Percentiles rank a stretch among this genome's conserved stretches.
These are phyloP conservation scores for Blastomussa wellsi DNA, from an alignment of 92 coral and sea anemone genomes.

Conservation along the genomic window DNA sequence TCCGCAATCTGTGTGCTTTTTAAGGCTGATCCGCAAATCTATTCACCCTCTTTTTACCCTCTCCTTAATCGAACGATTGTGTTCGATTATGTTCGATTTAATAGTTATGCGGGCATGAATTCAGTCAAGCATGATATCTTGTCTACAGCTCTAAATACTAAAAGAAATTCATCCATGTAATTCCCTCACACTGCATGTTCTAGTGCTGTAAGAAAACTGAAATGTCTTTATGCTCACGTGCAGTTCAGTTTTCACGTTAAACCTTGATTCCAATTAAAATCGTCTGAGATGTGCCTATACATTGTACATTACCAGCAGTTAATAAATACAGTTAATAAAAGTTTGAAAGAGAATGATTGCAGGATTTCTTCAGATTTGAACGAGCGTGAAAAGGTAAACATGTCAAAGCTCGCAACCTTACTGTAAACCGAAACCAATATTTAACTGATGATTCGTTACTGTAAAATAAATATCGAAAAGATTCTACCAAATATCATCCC, in stretches of 20 bases:
- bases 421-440: background rate
- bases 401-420: background rate
- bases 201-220: background rate
- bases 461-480: background rate
- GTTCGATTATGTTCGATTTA: too few species aligned
- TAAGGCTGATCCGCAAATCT: too few species aligned
- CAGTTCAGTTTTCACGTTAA: background rate
- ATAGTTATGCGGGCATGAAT: too few species aligned
- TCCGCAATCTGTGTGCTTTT: too few species aligned
- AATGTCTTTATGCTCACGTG: background rate
- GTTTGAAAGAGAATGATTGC: background rate
- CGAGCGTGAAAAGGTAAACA: background rate
- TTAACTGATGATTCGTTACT: background rate
- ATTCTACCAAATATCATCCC: background rate
- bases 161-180: background rate
- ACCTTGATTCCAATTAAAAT: background rate
- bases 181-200: background rate
- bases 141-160: too few species aligned
- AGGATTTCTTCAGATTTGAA: background rate
- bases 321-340: background rate
- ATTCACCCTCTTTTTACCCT: too few species aligned
- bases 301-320: background rate
- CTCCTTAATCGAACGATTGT: too few species aligned
- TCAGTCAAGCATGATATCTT: background rate
- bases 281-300: background rate